phyloP scores from a whole-genome alignment of 2,888 invertebrate genomes.

The Drosophila paranaensis region DNA sequence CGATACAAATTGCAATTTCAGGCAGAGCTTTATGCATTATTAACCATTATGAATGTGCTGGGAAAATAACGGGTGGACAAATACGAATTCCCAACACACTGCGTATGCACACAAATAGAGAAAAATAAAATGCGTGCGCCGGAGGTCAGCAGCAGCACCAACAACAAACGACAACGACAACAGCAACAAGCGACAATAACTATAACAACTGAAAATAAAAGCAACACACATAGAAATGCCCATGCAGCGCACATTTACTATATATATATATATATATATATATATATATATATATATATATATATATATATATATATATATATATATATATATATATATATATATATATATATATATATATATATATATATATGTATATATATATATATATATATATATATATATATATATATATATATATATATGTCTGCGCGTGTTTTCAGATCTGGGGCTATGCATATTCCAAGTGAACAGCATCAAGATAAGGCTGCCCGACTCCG shows the following conservation, averaged over 20 bases:
- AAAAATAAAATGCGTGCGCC: constrained; percentile 54
- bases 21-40: constrained; percentile 53
- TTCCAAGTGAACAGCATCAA: constrained; percentile 42
- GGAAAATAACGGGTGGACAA: constrained; percentile 33
- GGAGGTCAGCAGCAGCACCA: constrained; percentile 49
- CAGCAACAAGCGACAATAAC: constrained; percentile 22
- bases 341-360: not conserved
- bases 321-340: constrained; percentile 1
- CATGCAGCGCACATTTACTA: constrained; percentile 50
- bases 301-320: not conserved
- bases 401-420: not conserved
- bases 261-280: not conserved
- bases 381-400: not conserved
- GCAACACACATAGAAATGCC: constrained; percentile 45
- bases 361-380: not conserved
- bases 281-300: not conserved
- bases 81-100: constrained; percentile 47
- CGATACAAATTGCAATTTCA: constrained; percentile 19
- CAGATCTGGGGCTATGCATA: constrained; percentile 35
- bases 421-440: constrained; percentile 12
- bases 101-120: constrained; percentile 44
- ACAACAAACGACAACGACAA: constrained; percentile 19
- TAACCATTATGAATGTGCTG: constrained; percentile 62
- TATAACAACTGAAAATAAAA: constrained; percentile 58
- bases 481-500: constrained; percentile 44